Evolutionary conservation across 2,888 invertebrate species (phyloP), one percentile per base, ranked within the genome.

Genomic region (Dorcus parallelipipedus): DNA sequence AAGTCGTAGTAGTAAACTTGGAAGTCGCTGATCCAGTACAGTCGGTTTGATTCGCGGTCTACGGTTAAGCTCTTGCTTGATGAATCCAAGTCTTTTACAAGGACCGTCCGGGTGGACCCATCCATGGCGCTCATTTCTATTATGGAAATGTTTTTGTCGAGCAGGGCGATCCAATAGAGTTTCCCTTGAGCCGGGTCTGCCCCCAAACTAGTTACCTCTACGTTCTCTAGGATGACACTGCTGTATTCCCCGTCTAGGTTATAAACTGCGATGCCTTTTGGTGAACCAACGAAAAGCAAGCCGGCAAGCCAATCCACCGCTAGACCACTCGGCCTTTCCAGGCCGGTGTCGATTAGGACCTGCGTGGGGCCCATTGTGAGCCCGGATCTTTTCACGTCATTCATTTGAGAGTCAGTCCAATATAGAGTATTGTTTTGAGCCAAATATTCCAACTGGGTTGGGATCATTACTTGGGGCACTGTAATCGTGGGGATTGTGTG

Each of bases 401-500:
- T 87, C 51, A 86, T 82, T 72, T 87, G 86, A 7, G 84, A 81
- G 75, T 91, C 91, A 0, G 89, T 85, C 93, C 93, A 93, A 80
- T 86, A 93, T 56, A 93, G 79, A 53, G 84, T 83, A 65, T 83
- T 84, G 62, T 84, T 83, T 54, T 80, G 81, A 2, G 89, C 85
- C 54, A 86, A 81, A 71, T 86, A 88, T 70, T 90, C 90, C 57
- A 94, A 79, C 66, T 87, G 84, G 52, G 84, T 82, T 7, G 92
- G 91, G 64, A 85, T 83, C 62, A 88, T 80, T 8, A 90, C 86
- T 77, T 87, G 82, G 38, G 89, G 86, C 49, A 86, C 79, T 58
- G 90, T 86, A 64, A 94, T 87, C 17, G 93, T 89, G 8, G 95
- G 93, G 67, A 93, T 90, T 43, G 90, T 88, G 73, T 89, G 89